Evolutionary conservation across 2,797 vertebrate genomes (phyloP).

Genomic region (Apogon hyalosoma): DNA sequence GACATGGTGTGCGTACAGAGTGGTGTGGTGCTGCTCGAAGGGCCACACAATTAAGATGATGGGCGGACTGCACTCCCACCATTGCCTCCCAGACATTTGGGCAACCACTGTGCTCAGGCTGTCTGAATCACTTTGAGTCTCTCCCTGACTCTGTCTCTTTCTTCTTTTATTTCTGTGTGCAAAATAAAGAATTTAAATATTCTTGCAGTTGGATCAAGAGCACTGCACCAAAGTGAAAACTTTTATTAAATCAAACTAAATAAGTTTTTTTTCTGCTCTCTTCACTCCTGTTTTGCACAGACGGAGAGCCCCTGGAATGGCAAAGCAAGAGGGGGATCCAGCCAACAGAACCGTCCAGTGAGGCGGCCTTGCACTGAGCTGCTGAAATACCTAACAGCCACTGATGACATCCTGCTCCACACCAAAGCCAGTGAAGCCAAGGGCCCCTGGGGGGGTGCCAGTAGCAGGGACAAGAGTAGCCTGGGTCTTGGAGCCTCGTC

Average conservation of each 20-base stretch:
- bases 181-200: slow-evolving; percentile 48
- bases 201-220: slow-evolving; percentile 37
- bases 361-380: slow-evolving; percentile 98
- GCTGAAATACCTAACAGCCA: slow-evolving; percentile 98
- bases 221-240: slow-evolving; percentile 19
- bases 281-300: slow-evolving; percentile 72
- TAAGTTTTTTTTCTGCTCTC: slow-evolving; percentile 15
- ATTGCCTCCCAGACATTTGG: slow-evolving; percentile 71
- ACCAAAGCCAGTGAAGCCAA: slow-evolving; percentile 89
- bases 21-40: slow-evolving; percentile 69
- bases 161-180: slow-evolving; percentile 50
- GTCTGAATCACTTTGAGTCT: slow-evolving; percentile 53
- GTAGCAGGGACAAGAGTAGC: slow-evolving; percentile 90
- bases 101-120: slow-evolving; percentile 56
- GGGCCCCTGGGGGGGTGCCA: slow-evolving; percentile 82
- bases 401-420: slow-evolving; percentile 94
- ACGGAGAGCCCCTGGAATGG: slow-evolving; percentile 95
- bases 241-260: slow-evolving; percentile 41
- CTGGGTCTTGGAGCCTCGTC: slow-evolving; percentile 78
- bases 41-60: slow-evolving; percentile 84
- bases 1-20: slow-evolving; percentile 72
- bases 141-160: slow-evolving; percentile 32
- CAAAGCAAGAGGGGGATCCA: slow-evolving; percentile 93
- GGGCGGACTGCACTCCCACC: slow-evolving; percentile 72
- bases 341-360: slow-evolving; percentile 94